A percentile compares a stretch with the other conserved stretches of the same genome.
Conservation (phyloP, 2,113 vertebrate genomes). For the Cyprinodon variegatus region DNA sequence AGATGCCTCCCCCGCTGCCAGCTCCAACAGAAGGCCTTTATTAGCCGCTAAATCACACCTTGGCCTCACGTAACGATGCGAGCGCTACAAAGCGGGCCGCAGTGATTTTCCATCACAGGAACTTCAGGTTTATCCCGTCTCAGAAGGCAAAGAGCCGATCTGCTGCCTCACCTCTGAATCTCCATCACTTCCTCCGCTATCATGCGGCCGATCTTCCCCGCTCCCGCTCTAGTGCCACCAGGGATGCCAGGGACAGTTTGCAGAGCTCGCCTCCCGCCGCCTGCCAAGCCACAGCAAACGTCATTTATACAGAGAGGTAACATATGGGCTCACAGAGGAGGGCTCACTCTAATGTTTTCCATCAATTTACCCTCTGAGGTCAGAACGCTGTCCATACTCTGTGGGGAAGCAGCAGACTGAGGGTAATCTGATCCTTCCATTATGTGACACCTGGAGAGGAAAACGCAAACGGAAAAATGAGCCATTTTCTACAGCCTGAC, state of each 20-base stretch:
- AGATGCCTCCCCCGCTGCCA: not conserved
- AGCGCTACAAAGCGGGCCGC: conserved; percentile 1
- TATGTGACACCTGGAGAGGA: conserved; percentile 64
- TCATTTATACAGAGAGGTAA: no score
- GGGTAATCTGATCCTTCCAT: conserved; percentile 91
- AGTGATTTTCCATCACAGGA: not conserved
- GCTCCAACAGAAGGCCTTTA: not conserved
- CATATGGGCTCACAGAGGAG: not conserved
- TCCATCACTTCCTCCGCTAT: conserved; percentile 99
- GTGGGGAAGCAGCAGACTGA: conserved; percentile 89
- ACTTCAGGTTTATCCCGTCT: fast-evolving
- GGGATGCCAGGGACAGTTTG: conserved; percentile 96
- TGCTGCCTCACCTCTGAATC: conserved; percentile 88
- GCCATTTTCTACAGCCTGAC: not conserved
- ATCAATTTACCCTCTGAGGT: conserved; percentile 84
- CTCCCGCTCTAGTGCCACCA: conserved; percentile 94
- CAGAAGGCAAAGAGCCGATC: not conserved
- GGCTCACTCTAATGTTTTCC: not conserved
- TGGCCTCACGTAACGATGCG: fast-evolving
- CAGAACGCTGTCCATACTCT: conserved; percentile 94
- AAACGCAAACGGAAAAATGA: not conserved
- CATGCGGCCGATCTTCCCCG: conserved; percentile 98
- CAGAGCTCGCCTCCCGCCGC: conserved; percentile 88
- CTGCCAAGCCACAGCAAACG: conserved; percentile 65
- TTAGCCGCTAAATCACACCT: not conserved